phyloP scores from a whole-genome alignment of 2,888 invertebrate genomes.

The Serripes groenlandicus region DNA sequence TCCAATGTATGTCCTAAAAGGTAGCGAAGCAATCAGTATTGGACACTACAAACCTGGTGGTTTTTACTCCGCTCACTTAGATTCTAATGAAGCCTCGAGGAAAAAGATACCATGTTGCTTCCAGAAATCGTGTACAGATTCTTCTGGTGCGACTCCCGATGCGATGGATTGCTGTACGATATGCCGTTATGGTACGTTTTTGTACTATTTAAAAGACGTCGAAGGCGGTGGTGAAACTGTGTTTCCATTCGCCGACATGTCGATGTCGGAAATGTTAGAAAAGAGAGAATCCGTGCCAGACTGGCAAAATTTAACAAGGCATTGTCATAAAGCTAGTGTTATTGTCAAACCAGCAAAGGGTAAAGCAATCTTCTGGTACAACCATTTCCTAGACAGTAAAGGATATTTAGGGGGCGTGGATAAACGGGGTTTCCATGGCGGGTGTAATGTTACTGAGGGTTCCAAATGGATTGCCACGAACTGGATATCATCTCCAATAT shows the following conservation, averaged over 20 bases:
- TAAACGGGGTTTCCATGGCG: constrained; percentile 72
- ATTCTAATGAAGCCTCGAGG: constrained; percentile 49
- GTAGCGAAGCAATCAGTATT: constrained; percentile 66
- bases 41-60: constrained; percentile 69
- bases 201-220: constrained; percentile 78
- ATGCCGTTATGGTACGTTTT: constrained; percentile 69
- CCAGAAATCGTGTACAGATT: constrained; percentile 26
- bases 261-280: constrained; percentile 19
- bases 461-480: constrained; percentile 81
- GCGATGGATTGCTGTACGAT: constrained; percentile 41
- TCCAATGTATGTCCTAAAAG: constrained; percentile 58
- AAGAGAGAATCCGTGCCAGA: not conserved
- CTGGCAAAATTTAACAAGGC: constrained; percentile 59
- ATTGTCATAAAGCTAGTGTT: constrained; percentile 67
- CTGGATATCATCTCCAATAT: constrained; percentile 74
- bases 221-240: constrained; percentile 79
- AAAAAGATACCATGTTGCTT: constrained; percentile 61
- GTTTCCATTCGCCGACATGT: constrained; percentile 70
- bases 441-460: constrained; percentile 77
- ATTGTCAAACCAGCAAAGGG: constrained; percentile 70
- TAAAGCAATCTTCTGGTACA: constrained; percentile 81
- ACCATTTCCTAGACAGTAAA: constrained; percentile 70
- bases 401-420: constrained; percentile 75
- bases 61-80: constrained; percentile 72
- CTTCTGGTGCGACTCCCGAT: not conserved